Evolutionary conservation across 2,797 vertebrate genomes (phyloP).

Genomic region (Borostomias antarcticus): DNA sequence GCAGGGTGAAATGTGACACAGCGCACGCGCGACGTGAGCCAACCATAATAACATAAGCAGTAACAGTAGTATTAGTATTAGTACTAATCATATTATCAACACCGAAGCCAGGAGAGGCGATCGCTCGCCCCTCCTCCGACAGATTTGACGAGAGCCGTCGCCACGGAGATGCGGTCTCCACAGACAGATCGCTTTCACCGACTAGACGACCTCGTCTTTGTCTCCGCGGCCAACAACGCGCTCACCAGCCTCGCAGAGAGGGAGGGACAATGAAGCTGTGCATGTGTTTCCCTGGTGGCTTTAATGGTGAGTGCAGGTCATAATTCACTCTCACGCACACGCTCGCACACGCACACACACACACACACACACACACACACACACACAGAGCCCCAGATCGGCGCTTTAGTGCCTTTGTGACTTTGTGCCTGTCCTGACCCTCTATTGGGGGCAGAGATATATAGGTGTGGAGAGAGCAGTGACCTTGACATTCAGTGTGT

Average conservation of each 20-base stretch:
- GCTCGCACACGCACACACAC: neutral
- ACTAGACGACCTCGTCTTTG: slow-evolving; percentile 55
- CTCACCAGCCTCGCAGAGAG: neutral
- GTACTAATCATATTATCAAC: no score
- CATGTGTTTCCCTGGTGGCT: slow-evolving; percentile 47
- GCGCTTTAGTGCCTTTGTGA: slow-evolving; percentile 55
- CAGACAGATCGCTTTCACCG: slow-evolving; percentile 41
- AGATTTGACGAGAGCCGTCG: neutral
- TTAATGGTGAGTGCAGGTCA: slow-evolving; percentile 61
- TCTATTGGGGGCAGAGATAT: slow-evolving; percentile 60
- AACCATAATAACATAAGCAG: no score
- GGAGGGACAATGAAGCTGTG: slow-evolving; percentile 15
- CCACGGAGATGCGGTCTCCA: neutral
- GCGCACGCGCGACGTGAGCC: no score
- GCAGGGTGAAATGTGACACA: no score
- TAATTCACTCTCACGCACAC: slow-evolving; percentile 59
- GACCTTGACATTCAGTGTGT: slow-evolving; percentile 40
- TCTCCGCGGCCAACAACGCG: slow-evolving; percentile 33
- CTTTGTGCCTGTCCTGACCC: slow-evolving; percentile 44
- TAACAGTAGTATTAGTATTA: no score
- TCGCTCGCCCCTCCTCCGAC: no score
- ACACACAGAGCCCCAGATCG: slow-evolving; percentile 29
- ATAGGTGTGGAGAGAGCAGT: slow-evolving; percentile 52
- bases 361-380: slow-evolving; percentile 4
- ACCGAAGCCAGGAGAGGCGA: no score